Evolutionary conservation across 2,888 invertebrate genomes (phyloP).

Genomic region (Vesta saturnalis): DNA sequence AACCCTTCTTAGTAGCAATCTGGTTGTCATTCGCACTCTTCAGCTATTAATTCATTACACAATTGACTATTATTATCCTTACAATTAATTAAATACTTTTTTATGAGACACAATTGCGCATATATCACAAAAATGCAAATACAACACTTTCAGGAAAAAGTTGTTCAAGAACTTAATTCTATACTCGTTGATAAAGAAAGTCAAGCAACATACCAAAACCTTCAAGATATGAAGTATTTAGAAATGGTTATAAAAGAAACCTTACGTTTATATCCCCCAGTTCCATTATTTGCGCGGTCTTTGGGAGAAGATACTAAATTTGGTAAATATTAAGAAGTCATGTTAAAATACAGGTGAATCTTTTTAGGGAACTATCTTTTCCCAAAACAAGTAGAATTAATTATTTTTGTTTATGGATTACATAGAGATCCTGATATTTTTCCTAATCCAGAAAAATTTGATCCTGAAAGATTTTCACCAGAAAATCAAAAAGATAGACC

Average conservation of each 20-base stretch:
- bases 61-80: too few relatives aligned
- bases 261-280: conserved; percentile 65
- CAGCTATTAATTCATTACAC: too few relatives aligned
- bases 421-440: conserved; percentile 65
- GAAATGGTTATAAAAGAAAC: conserved; percentile 67
- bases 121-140: background rate
- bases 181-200: conserved; percentile 52
- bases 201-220: conserved; percentile 54
- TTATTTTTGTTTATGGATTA: conserved; percentile 61
- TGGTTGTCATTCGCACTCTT: too few relatives aligned
- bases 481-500: conserved; percentile 56
- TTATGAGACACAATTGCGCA: too few relatives aligned
- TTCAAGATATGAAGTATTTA: conserved; percentile 66
- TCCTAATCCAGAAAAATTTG: conserved; percentile 65
- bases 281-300: conserved; percentile 63
- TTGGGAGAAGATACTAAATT: conserved; percentile 57
- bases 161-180: conserved; percentile 56
- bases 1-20: too few relatives aligned
- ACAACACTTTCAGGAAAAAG: conserved; percentile 52
- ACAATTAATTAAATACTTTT: too few relatives aligned
- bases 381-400: conserved; percentile 59
- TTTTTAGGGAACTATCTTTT: conserved; percentile 38
- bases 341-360: background rate
- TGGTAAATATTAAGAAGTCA: conserved; percentile 41
- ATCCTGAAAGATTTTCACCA: conserved; percentile 66